These are phyloP conservation scores for Prostheceraeus crozeri DNA, from an alignment of 2,888 invertebrate genomes.

Conservation along the genomic window DNA sequence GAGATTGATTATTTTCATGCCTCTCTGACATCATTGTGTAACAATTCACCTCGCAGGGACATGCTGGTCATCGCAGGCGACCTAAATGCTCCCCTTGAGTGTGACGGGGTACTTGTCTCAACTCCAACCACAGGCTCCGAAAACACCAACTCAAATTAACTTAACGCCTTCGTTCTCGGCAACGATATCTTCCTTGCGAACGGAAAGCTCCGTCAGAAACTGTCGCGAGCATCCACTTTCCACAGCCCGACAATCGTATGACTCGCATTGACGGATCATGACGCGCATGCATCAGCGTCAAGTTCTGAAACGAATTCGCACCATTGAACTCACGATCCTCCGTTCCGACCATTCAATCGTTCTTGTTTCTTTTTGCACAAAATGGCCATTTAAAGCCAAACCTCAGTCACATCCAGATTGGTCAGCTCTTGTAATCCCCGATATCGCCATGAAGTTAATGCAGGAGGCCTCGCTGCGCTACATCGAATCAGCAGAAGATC, in stretches of 20 bases:
- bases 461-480: neutral
- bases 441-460: neutral
- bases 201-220: slow-evolving; percentile 7
- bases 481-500: slow-evolving; percentile 17
- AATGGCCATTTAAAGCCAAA: slow-evolving; percentile 3
- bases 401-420: neutral
- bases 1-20: neutral
- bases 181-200: slow-evolving; percentile 26
- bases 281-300: neutral
- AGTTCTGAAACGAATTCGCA: neutral
- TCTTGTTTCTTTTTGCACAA: neutral
- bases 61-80: slow-evolving; percentile 20
- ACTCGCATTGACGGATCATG: too few relatives aligned
- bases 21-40: slow-evolving; percentile 9
- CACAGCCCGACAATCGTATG: too few relatives aligned
- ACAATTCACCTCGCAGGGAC: neutral
- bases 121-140: neutral
- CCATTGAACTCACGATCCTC: slow-evolving; percentile 10
- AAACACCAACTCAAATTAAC: neutral
- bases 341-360: neutral
- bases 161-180: neutral
- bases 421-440: neutral
- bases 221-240: neutral
- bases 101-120: slow-evolving; percentile 19
- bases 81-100: neutral